Evolutionary conservation across 2,113 vertebrate genomes (phyloP), one percentile per base, ranked within the genome.

Genomic region (Gymnobelideus leadbeateri): DNA sequence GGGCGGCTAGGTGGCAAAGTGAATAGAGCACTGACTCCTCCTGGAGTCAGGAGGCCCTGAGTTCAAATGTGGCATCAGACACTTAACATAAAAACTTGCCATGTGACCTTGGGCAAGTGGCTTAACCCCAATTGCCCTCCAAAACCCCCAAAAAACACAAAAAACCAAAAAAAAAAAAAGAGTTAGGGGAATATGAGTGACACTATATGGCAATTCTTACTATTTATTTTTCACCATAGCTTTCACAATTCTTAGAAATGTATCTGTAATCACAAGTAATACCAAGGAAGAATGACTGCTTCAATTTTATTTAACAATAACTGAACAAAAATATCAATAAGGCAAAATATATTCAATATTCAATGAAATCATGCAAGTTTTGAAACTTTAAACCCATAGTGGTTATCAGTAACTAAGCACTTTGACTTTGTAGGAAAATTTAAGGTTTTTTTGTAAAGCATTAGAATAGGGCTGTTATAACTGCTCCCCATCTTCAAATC

Each of bases 241-340:
- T n/a, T 77, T 19, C 37, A 77, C 37, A 77, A 43, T 84, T 84
- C 68, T 84, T 43, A 84, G 68, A 43, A 84, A 84, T 4, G 61
- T 61, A 61, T 77, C 61, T 19, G 31, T 84, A 84, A 84, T 43
- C 26, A 84, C n/a, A 43, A 84, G 16, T 84, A 84, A 84, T 19
- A 84, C n/a, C 68, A 84, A 43, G 7, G n/a, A 77, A 43, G 19
- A 84, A 43, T 43, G 68, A 43, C 6, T 84, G 68, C n/a, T 84
- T 84, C 68, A 43, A 84, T 84, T 84, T 84, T 84, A 84, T 84
- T 84, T 84, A 84, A 43, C n/a, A 84, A 84, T n/a, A 84, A 84
- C 37, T 21, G 68, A 84, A 84, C 68, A 84, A 37, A 68, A 68
- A 84, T 84, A 84, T 84, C 61, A 77, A 77, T 77, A n/a, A n/a